Conservation (phyloP, 2,113 vertebrate genomes). For the Puntigrus tetrazona region DNA sequence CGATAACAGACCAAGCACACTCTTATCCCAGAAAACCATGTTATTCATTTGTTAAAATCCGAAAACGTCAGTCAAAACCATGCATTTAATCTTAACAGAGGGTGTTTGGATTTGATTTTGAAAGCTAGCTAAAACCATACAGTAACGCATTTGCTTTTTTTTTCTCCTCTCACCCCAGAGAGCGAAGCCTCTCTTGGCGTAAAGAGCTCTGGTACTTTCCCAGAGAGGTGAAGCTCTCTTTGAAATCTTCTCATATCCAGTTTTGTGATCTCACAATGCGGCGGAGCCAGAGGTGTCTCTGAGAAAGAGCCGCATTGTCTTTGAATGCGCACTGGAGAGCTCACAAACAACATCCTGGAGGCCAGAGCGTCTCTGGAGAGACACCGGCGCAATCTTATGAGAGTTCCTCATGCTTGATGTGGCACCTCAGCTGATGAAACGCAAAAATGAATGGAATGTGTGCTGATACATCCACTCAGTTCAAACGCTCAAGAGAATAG, state of each 20-base stretch:
- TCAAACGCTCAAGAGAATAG: background rate
- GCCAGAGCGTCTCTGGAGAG: background rate
- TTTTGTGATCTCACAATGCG: background rate
- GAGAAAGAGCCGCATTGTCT: background rate
- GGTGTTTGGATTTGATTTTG: background rate
- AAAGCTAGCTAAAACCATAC: background rate
- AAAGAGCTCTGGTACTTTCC: background rate
- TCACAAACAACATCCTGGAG: background rate
- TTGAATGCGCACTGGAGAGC: background rate
- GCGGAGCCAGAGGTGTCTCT: background rate
- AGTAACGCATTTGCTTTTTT: background rate
- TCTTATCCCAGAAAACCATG: background rate
- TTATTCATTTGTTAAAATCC: background rate
- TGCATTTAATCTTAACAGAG: background rate
- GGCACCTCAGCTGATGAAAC: background rate
- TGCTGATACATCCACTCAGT: background rate
- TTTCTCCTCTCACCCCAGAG: background rate
- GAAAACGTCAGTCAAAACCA: background rate
- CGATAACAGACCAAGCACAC: background rate
- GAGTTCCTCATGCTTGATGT: background rate
- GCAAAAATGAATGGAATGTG: background rate
- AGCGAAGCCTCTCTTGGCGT: background rate
- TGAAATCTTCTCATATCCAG: background rate
- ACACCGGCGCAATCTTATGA: background rate
- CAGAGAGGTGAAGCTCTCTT: slow-evolving; percentile 7